Evolutionary conservation across 2,113 vertebrate genomes (phyloP), one percentile per base, ranked within the genome.

Genomic region (Tupaia chinensis): DNA sequence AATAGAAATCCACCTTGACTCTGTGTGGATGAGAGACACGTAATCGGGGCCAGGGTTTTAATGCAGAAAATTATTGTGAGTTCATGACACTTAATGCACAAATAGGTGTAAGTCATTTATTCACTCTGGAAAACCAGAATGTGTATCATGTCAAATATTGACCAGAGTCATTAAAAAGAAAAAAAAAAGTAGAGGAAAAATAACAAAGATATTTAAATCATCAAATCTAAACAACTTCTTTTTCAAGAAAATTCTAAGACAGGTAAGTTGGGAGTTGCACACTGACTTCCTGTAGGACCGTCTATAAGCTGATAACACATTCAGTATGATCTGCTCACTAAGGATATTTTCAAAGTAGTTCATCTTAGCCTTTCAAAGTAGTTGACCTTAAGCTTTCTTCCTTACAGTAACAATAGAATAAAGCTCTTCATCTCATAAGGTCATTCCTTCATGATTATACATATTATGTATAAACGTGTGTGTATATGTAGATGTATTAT

Each of bases 291-390:
- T 58, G 5, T 27, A 27, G 2, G 0, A 7, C 23, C 23, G 82
- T 53, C 9, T 63, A 11, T 89, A 56, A 72, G 15, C 25, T 9
- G 58, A 7, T 56, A 32, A 29, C 1, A 61, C 27, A 11, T 27
- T 68, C 53, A 34, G n/a, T 32, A 8, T 20, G 73, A 12, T 60
- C 25, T 27, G 60, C 3, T 13, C 32, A 53, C 63, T 22, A 25
- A 34, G 13, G 20, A 68, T 54, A 73, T 4, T 86, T 82, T 88
- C 53, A 65, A 27, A 88, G 11, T 6, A 89, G 5, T 58, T 82
- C 15, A 56, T 81, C 15, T 94, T 85, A 94, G 61, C 22, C 12
- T 63, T 82, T 88, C 53, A 65, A 27, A 88, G 11, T 6, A 89
- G 5, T 58, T 82, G 19, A 56, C 77, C 15, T 94, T 85, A 94